Evolutionary conservation across 2,113 vertebrate species (phyloP).

Genomic region (Perca schrenkii): DNA sequence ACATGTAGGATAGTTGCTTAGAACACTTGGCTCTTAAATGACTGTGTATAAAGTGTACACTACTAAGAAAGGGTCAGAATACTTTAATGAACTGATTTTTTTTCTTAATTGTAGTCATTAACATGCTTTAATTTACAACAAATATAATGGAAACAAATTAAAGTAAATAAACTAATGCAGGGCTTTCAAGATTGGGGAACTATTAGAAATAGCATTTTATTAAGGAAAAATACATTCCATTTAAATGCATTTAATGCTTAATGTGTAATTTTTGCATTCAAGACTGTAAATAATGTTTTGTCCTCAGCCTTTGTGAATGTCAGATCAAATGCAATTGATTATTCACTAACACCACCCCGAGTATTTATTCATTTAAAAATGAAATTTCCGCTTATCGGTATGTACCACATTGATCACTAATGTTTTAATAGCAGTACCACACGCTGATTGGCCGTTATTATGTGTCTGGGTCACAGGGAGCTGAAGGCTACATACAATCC

Average conservation of each 20-base stretch:
- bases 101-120: neutral
- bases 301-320: neutral
- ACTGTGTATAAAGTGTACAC: neutral
- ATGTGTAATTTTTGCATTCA: neutral
- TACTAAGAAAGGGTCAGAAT: neutral
- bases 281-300: neutral
- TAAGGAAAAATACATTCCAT: neutral
- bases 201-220: neutral
- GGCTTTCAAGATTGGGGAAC: neutral
- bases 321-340: slow-evolving; percentile 15
- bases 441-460: neutral
- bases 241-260: neutral
- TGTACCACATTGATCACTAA: slow-evolving; percentile 21
- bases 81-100: neutral
- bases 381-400: neutral
- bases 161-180: neutral
- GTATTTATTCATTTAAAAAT: slow-evolving; percentile 24
- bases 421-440: slow-evolving; percentile 35
- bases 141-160: neutral
- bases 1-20: neutral
- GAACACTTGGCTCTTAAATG: neutral
- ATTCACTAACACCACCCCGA: neutral
- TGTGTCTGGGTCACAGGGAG: slow-evolving; percentile 16
- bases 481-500: slow-evolving; percentile 9
- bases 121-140: neutral